Evolutionary conservation across 2,888 invertebrate genomes (phyloP).

Genomic region (Sarcophaga subvicina): DNA sequence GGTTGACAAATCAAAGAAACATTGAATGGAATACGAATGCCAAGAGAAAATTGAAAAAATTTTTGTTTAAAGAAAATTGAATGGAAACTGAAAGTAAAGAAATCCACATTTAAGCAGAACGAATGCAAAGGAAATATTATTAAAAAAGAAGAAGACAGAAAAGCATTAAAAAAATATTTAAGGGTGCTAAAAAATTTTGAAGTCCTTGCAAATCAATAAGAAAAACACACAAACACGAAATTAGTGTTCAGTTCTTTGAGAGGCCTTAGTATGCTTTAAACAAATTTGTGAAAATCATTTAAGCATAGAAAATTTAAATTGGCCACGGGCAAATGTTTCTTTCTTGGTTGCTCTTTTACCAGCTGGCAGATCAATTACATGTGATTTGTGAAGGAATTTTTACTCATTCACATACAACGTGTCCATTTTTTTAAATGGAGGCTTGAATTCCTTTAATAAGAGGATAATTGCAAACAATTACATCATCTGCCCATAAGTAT

Average conservation of each 20-base stretch:
- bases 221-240: slow-evolving; percentile 38
- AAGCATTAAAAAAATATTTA: slow-evolving; percentile 72
- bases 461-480: slow-evolving; percentile 53
- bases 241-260: background rate
- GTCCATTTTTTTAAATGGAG: background rate
- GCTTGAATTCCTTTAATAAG: slow-evolving; percentile 30
- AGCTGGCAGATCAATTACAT: slow-evolving; percentile 38
- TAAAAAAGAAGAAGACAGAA: slow-evolving; percentile 24
- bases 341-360: slow-evolving; percentile 53
- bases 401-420: background rate
- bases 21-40: slow-evolving; percentile 30
- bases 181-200: slow-evolving; percentile 69
- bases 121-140: slow-evolving; percentile 18
- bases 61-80: background rate
- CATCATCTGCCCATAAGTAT: slow-evolving; percentile 50
- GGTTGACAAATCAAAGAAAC: slow-evolving; percentile 34
- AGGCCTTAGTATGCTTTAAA: background rate
- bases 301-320: slow-evolving; percentile 72
- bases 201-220: background rate
- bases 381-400: slow-evolving; percentile 18
- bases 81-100: slow-evolving; percentile 52
- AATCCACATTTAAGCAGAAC: slow-evolving; percentile 53
- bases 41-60: slow-evolving; percentile 7
- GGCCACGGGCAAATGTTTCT: slow-evolving; percentile 71
- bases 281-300: slow-evolving; percentile 61